Evolutionary conservation across 2,113 vertebrate genomes (phyloP).

Genomic region (Cololabis saira): DNA sequence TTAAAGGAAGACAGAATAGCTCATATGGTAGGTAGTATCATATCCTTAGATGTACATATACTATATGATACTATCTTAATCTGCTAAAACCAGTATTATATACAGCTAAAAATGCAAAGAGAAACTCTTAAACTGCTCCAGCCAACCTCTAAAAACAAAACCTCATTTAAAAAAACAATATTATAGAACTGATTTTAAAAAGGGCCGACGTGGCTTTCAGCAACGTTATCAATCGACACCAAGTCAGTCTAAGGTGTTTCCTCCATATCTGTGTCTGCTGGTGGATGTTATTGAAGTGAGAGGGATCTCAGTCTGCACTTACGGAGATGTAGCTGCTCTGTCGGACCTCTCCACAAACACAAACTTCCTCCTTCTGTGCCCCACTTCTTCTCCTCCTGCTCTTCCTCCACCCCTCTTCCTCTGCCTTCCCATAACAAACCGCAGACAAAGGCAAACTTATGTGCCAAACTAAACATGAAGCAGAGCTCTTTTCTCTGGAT

Average conservation of each 20-base stretch:
- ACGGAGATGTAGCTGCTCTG: conserved; percentile 45
- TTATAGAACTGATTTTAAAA: not conserved
- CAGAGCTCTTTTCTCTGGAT: conserved; percentile 14
- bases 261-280: conserved; percentile 1
- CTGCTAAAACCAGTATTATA: too few species aligned
- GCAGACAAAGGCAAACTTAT: conserved; percentile 56
- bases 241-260: not conserved
- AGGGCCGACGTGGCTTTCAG: not conserved
- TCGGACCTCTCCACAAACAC: conserved; percentile 62
- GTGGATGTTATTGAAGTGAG: conserved; percentile 40
- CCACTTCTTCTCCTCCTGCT: conserved; percentile 28
- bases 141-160: too few species aligned
- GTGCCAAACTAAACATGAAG: conserved; percentile 67
- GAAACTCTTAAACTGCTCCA: too few species aligned
- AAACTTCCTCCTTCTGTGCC: conserved; percentile 58
- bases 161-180: too few species aligned
- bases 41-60: too few species aligned
- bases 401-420: conserved; percentile 14
- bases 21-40: too few species aligned
- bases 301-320: conserved; percentile 18
- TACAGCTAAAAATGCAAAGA: too few species aligned
- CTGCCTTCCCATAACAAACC: conserved; percentile 53
- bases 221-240: not conserved
- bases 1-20: too few species aligned
- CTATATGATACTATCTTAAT: too few species aligned